A percentile compares a stretch with the other conserved stretches of the same genome.
These are phyloP conservation scores for Elgaria multicarinata DNA, from an alignment of 2,113 vertebrate species.

Conservation along the genomic window DNA sequence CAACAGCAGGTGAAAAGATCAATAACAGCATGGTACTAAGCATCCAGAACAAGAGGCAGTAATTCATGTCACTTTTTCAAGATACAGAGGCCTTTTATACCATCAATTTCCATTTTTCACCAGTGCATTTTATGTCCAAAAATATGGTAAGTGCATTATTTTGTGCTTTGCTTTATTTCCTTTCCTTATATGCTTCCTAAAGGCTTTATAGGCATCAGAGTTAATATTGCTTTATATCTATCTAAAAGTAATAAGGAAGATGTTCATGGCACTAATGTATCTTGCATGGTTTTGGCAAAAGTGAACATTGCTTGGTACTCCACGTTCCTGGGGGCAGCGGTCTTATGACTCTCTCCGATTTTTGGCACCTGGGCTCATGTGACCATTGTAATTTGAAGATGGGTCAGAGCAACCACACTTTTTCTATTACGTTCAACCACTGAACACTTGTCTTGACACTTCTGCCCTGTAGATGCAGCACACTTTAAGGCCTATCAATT, in stretches of 20 bases:
- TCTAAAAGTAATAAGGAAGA: slow-evolving; percentile 78
- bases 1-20: slow-evolving; percentile 83
- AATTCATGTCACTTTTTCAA: slow-evolving; percentile 80
- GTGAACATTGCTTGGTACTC: slow-evolving; percentile 79
- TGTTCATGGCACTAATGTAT: slow-evolving; percentile 66
- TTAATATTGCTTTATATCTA: slow-evolving; percentile 82
- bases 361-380: slow-evolving; percentile 47
- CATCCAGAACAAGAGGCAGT: slow-evolving; percentile 82
- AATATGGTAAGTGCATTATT: slow-evolving; percentile 83
- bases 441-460: too few relatives aligned
- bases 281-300: slow-evolving; percentile 76
- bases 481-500: not conserved
- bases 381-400: slow-evolving; percentile 12
- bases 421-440: not conserved
- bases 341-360: slow-evolving; percentile 29
- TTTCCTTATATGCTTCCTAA: slow-evolving; percentile 74
- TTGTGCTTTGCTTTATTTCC: slow-evolving; percentile 80
- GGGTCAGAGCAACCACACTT: not conserved
- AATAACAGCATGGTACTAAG: slow-evolving; percentile 88
- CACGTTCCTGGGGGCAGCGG: slow-evolving; percentile 64
- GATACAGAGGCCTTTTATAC: slow-evolving; percentile 78
- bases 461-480: not conserved
- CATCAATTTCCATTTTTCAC: slow-evolving; percentile 78
- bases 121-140: slow-evolving; percentile 82
- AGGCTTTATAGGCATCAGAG: slow-evolving; percentile 70